These are phyloP conservation scores for Meloidogyne exigua DNA, from an alignment of 1,140 invertebrate genomes.

Conservation along the genomic window DNA sequence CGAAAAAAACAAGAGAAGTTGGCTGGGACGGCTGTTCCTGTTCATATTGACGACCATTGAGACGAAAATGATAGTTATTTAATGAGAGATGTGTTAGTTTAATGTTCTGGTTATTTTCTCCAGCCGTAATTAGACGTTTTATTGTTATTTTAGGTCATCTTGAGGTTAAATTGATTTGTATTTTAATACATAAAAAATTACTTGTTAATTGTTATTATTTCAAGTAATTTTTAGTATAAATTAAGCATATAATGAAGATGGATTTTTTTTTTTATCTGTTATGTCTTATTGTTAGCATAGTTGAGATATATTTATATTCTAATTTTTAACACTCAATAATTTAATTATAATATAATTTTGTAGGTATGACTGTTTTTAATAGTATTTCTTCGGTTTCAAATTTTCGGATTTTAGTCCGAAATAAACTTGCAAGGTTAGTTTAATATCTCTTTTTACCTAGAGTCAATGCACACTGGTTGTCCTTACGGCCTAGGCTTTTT, in stretches of 20 bases:
- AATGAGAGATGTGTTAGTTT: not conserved
- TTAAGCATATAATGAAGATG: too few relatives aligned
- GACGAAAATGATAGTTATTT: not conserved
- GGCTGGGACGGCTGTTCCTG: not conserved
- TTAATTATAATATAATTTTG: not conserved
- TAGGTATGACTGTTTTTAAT: not conserved
- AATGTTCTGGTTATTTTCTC: not conserved
- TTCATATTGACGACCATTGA: not conserved
- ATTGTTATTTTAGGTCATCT: not conserved
- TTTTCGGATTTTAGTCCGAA: not conserved
- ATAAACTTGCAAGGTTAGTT: not conserved
- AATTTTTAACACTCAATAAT: not conserved
- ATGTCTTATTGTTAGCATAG: too few relatives aligned
- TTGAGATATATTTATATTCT: not conserved
- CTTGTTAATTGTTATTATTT: too few relatives aligned
- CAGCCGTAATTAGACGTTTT: not conserved
- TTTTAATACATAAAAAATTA: too few relatives aligned
- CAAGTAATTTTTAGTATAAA: too few relatives aligned
- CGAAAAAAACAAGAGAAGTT: not conserved
- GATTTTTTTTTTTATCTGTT: too few relatives aligned
- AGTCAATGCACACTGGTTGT: too few relatives aligned
- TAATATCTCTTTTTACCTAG: too few relatives aligned
- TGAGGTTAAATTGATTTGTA: not conserved
- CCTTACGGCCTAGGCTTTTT: too few relatives aligned
- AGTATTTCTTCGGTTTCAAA: not conserved